Percentiles rank a stretch among this genome's conserved stretches.
Evolutionary conservation across 1,140 invertebrate genomes (phyloP).

Genomic region (Uloborus diversus): DNA sequence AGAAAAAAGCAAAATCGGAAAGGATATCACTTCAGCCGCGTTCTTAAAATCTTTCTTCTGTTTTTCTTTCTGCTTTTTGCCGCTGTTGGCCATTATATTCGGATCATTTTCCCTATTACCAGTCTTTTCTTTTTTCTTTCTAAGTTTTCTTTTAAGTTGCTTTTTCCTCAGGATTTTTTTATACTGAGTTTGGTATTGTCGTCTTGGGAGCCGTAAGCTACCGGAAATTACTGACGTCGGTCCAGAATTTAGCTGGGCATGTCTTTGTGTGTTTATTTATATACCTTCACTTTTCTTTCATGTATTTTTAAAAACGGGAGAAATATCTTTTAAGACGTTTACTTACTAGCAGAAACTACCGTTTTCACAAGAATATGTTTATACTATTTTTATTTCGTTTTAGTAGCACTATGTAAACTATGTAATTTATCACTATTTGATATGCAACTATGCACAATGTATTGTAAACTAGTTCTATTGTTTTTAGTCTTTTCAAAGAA

Average conservation of each 20-base stretch:
- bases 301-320: neutral
- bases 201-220: conserved; percentile 39
- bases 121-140: conserved; percentile 49
- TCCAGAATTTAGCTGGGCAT: neutral
- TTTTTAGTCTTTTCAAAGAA: too few species aligned
- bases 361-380: too few species aligned
- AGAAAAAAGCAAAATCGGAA: neutral
- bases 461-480: too few species aligned
- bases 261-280: neutral
- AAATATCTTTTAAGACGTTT: too few species aligned
- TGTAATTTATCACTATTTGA: too few species aligned
- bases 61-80: neutral
- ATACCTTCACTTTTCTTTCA: neutral
- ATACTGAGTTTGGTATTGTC: conserved; percentile 38
- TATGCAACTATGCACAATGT: too few species aligned
- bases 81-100: conserved; percentile 42
- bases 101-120: conserved; percentile 55
- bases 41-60: conserved; percentile 29
- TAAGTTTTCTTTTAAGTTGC: conserved; percentile 33
- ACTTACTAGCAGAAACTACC: too few species aligned
- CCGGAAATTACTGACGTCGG: conserved; percentile 35
- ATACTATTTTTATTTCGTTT: too few species aligned
- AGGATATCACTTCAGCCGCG: conserved; percentile 7
- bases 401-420: too few species aligned
- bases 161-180: conserved; percentile 23